A percentile compares a stretch with the other conserved stretches of the same genome.
Conservation (phyloP, 1,140 invertebrate species). For the Drosophila takahashii region DNA sequence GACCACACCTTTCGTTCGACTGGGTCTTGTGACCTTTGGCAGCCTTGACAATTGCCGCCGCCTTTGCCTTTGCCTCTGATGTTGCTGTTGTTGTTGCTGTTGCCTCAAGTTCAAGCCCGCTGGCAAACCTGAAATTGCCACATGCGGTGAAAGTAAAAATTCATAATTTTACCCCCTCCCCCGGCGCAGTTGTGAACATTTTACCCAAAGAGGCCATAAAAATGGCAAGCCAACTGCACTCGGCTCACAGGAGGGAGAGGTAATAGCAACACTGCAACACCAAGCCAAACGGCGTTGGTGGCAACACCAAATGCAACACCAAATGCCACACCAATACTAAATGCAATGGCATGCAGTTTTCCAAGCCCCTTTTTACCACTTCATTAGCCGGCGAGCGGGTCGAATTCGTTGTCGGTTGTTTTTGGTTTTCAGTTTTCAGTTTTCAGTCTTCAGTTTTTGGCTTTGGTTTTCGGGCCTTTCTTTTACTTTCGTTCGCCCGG, state of each 20-base stretch:
- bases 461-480: slow-evolving; percentile 46
- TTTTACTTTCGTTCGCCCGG: slow-evolving; percentile 73
- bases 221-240: slow-evolving; percentile 66
- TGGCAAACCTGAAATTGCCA: slow-evolving; percentile 55
- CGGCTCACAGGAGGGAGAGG: slow-evolving; percentile 37
- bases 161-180: slow-evolving; percentile 72
- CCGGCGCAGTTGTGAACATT: slow-evolving; percentile 48
- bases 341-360: slow-evolving; percentile 55
- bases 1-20: slow-evolving; percentile 64
- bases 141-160: slow-evolving; percentile 84
- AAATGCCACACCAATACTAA: slow-evolving; percentile 11
- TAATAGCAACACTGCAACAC: slow-evolving; percentile 15
- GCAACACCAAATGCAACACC: slow-evolving; percentile 14
- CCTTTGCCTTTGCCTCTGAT: slow-evolving; percentile 21
- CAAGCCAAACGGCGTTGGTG: slow-evolving; percentile 23
- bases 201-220: slow-evolving; percentile 73
- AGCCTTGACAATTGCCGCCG: slow-evolving; percentile 71
- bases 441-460: slow-evolving; percentile 11
- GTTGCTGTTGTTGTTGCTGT: too few relatives aligned
- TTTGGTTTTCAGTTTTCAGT: slow-evolving; percentile 12
- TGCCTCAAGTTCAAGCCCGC: slow-evolving; percentile 69
- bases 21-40: slow-evolving; percentile 62
- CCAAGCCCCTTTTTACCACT: slow-evolving; percentile 71
- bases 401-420: slow-evolving; percentile 39
- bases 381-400: slow-evolving; percentile 62